phyloP scores from a whole-genome alignment of 2,888 invertebrate species.

The Andricus curvator region DNA sequence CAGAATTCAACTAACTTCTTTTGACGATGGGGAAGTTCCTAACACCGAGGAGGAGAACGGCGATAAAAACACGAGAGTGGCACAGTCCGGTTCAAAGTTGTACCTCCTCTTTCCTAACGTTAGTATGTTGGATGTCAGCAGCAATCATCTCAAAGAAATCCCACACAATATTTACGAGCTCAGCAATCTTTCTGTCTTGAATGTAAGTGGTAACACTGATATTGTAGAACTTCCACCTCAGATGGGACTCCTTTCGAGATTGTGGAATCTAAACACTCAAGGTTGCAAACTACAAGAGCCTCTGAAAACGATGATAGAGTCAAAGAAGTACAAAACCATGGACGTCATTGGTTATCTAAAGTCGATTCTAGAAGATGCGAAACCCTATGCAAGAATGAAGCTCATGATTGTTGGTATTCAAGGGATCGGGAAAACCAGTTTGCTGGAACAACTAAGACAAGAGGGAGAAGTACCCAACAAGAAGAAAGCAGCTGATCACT shows the following conservation, averaged over 20 bases:
- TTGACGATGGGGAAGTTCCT: conserved; percentile 86
- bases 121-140: conserved; percentile 96
- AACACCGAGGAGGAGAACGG: conserved; percentile 80
- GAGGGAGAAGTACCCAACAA: conserved; percentile 89
- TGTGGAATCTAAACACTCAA: conserved; percentile 97
- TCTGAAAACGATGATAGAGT: conserved; percentile 92
- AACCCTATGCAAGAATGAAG: conserved; percentile 96
- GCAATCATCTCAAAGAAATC: conserved; percentile 89
- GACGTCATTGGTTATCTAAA: conserved; percentile 96
- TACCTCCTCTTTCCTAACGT: conserved; percentile 93
- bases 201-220: conserved; percentile 92
- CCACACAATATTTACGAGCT: conserved; percentile 92
- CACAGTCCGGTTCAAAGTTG: conserved; percentile 65
- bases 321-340: conserved; percentile 96
- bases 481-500: conserved; percentile 88
- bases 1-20: conserved; percentile 82
- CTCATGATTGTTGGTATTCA: conserved; percentile 97
- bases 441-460: conserved; percentile 91
- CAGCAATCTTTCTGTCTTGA: conserved; percentile 93
- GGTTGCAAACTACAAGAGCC: conserved; percentile 95
- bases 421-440: conserved; percentile 90
- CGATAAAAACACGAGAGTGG: conserved; percentile 69
- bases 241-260: conserved; percentile 94
- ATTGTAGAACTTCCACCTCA: conserved; percentile 95
- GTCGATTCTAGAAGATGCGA: conserved; percentile 92